Evolutionary conservation across 2,888 invertebrate species (phyloP).

Genomic region (Rhopalosiphum nymphaeae): DNA sequence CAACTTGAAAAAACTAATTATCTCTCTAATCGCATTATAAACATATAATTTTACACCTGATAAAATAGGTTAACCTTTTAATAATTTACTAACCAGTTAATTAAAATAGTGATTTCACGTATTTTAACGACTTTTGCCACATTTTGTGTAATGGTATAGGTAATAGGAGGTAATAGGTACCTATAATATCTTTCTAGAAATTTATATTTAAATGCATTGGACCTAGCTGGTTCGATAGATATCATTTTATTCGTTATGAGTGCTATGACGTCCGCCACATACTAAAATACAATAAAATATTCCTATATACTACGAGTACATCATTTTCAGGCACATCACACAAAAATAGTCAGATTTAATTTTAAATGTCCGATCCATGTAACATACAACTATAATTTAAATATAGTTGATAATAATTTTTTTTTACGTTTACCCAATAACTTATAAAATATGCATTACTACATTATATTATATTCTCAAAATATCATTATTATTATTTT

Average conservation of each 20-base stretch:
- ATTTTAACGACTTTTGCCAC: slow-evolving; percentile 5
- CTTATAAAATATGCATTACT: background rate
- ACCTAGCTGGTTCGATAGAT: background rate
- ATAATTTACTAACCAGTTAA: background rate
- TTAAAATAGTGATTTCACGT: slow-evolving; percentile 3
- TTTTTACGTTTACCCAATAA: background rate
- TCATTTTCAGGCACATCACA: background rate
- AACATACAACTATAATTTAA: background rate
- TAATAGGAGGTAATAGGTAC: too few species aligned
- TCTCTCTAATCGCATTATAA: background rate
- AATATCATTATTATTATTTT: background rate
- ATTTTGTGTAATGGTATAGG: background rate
- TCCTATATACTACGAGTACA: background rate
- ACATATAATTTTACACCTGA: background rate
- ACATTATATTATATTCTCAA: background rate
- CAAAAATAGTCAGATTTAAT: background rate
- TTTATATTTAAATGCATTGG: background rate
- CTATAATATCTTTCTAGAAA: background rate
- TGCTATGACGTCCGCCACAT: background rate
- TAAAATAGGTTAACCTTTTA: background rate
- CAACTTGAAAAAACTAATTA: background rate
- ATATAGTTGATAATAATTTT: background rate
- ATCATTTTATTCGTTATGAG: background rate
- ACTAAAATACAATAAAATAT: background rate
- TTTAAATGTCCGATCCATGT: background rate